Evolutionary conservation across 2,797 vertebrate species (phyloP).

Genomic region (Microchirus variegatus): DNA sequence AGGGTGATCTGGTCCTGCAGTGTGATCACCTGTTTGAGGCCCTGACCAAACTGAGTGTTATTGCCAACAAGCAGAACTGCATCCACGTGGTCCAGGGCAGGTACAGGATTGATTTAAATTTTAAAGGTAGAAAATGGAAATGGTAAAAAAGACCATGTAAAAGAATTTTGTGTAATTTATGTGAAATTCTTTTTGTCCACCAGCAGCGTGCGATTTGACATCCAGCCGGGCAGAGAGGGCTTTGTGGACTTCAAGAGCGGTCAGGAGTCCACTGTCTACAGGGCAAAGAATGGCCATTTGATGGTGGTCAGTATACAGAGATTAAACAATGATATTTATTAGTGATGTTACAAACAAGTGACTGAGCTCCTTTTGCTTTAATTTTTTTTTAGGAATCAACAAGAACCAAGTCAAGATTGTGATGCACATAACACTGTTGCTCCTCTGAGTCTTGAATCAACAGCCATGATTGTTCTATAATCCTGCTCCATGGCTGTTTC

Average conservation of each 20-base stretch:
- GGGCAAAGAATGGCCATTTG: slow-evolving; percentile 91
- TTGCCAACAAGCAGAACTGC: slow-evolving; percentile 81
- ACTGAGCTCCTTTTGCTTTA: neutral
- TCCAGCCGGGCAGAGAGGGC: slow-evolving; percentile 90
- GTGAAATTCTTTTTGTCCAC: neutral
- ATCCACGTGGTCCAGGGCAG: slow-evolving; percentile 89
- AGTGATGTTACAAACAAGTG: neutral
- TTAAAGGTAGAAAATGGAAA: neutral
- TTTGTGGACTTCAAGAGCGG: slow-evolving; percentile 91
- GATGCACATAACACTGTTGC: slow-evolving; percentile 5
- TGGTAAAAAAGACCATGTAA: neutral
- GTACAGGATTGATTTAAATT: slow-evolving; percentile 65
- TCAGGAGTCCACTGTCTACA: slow-evolving; percentile 89
- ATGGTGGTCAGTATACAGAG: slow-evolving; percentile 88
- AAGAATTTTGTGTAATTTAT: neutral
- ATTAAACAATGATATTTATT: neutral
- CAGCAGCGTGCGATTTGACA: slow-evolving; percentile 88
- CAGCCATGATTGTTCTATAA: slow-evolving; percentile 28
- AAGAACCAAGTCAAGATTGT: slow-evolving; percentile 70
- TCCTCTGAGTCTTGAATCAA: slow-evolving; percentile 8
- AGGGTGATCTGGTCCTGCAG: slow-evolving; percentile 92
- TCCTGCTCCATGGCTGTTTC: slow-evolving; percentile 30
- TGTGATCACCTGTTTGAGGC: slow-evolving; percentile 89
- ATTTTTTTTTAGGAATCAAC: slow-evolving; percentile 70
- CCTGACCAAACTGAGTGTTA: slow-evolving; percentile 85